Evolutionary conservation across 2,888 invertebrate genomes (phyloP), one percentile per base, ranked within the genome.

Genomic region (Amorpha juglandis): DNA sequence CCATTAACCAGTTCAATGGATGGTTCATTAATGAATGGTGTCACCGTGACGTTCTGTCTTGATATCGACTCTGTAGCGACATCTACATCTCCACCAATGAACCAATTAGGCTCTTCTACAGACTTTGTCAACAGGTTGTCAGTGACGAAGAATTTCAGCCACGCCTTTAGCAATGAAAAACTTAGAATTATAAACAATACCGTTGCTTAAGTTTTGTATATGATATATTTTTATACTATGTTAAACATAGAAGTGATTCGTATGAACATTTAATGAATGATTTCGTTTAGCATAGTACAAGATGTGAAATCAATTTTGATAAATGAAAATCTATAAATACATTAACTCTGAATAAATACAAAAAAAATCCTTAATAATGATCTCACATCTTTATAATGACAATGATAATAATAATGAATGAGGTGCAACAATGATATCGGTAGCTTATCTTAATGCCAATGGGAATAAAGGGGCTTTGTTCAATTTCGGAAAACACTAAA

Each of bases 101-200:
- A 92, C 92, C 93, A 92, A 77, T 88, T 83, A 77, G 93, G 91
- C 85, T 91, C 92, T 82, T 91, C 90, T 78, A 91, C 80, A 80
- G 88, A 88, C 82, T 93, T 91, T 87, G 89, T 88, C 84, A 92
- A 87, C 82, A 87, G 89, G 80, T 89, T 86, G 83, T 94, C 94
- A 84, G 93, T 93, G 83, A 93, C 91, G 94, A 88, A 93, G 93
- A 93, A 93, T 86, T 94, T 94, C 93, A 93, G 93, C 93, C 94
- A 93, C 79, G 93, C 94, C 94, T 94, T 93, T 83, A 88, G 89
- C 86, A 90, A 90, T 80, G 83, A 89, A 79, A 92, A 89, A 87
- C 75, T 77, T 62, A 52, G 64, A 35, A n/a, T 67, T 63, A 63
- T 19, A 64, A 42, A 47, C 14, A 62, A 38, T 38, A 51, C 33